A percentile compares a stretch with the other conserved stretches of the same genome.
phyloP scores from a whole-genome alignment of 2,797 vertebrate species.

The Hylomyscus alleni region DNA sequence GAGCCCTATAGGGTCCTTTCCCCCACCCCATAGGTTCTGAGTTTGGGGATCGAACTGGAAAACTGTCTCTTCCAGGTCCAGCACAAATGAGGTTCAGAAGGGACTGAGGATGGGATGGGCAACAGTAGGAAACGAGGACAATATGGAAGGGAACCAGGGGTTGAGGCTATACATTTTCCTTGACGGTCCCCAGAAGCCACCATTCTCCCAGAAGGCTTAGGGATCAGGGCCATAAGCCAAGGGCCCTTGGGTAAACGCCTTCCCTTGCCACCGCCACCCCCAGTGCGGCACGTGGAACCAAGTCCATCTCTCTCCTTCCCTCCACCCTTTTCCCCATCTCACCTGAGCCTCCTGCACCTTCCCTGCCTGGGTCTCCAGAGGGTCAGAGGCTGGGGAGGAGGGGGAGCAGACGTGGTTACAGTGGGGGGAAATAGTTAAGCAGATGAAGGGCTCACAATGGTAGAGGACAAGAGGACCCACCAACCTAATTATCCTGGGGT shows the following conservation, averaged over 20 bases:
- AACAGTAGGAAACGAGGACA: not conserved
- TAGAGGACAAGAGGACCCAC: conserved; percentile 37
- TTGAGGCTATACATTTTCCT: not conserved
- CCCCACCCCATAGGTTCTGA: not conserved
- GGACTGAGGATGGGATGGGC: not conserved
- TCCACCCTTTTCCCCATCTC: conserved; percentile 79
- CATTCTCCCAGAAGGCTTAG: conserved; percentile 42
- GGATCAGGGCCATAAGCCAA: not conserved
- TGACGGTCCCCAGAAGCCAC: conserved; percentile 32
- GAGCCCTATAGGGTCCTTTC: not conserved
- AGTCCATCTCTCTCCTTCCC: conserved; percentile 79
- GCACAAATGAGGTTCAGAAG: conserved; percentile 41
- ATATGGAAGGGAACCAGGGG: not conserved
- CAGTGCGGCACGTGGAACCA: not conserved
- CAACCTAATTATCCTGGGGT: conserved; percentile 58
- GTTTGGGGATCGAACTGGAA: conserved; percentile 15
- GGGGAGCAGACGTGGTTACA: conserved; percentile 81
- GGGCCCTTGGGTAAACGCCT: conserved; percentile 38
- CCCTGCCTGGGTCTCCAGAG: conserved; percentile 80
- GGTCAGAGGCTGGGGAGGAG: conserved; percentile 82
- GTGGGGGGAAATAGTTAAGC: conserved; percentile 69
- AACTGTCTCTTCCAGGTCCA: not conserved
- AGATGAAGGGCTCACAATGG: conserved; percentile 33
- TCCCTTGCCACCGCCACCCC: conserved; percentile 64
- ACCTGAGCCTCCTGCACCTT: conserved; percentile 85